A percentile compares a stretch with the other conserved stretches of the same genome.
Evolutionary conservation across 2,888 invertebrate genomes (phyloP).

Genomic region (Nomada flava): DNA sequence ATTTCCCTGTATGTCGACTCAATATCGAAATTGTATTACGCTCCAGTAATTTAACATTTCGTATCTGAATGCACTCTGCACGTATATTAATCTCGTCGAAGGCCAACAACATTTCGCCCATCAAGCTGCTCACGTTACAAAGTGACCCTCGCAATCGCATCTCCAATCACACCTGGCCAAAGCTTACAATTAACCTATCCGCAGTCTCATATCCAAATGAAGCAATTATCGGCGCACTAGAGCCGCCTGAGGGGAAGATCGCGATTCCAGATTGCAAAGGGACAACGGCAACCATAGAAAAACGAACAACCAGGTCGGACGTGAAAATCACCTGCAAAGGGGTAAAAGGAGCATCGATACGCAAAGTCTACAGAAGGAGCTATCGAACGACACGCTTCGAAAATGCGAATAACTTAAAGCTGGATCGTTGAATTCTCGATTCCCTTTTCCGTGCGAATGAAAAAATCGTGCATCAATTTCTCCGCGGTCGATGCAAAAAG

Average conservation of each 20-base stretch:
- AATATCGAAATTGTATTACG: not conserved
- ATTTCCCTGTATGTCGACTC: no score
- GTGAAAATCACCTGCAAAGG: not conserved
- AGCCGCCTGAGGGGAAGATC: conserved; percentile 20
- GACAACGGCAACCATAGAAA: not conserved
- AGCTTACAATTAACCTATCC: conserved; percentile 18
- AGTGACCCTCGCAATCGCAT: conserved; percentile 6
- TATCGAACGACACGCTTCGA: conserved; percentile 13
- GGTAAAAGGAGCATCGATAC: not conserved
- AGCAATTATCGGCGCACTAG: conserved; percentile 37
- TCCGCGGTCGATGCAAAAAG: no score
- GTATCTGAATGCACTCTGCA: not conserved
- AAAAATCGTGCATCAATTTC: not conserved
- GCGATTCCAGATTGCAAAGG: conserved; percentile 7
- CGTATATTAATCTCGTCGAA: conserved; percentile 10
- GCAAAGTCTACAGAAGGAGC: not conserved
- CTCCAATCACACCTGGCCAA: conserved; percentile 6
- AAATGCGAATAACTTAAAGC: conserved; percentile 15
- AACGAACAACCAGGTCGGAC: not conserved
- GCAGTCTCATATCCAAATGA: conserved; percentile 29
- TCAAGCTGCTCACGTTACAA: not conserved
- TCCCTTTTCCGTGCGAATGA: conserved; percentile 10
- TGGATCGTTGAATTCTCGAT: conserved; percentile 21
- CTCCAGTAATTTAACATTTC: conserved; percentile 2
- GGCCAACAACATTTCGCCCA: not conserved